Evolutionary conservation across 2,888 invertebrate genomes (phyloP).

Genomic region (Rhodophaea formosa): DNA sequence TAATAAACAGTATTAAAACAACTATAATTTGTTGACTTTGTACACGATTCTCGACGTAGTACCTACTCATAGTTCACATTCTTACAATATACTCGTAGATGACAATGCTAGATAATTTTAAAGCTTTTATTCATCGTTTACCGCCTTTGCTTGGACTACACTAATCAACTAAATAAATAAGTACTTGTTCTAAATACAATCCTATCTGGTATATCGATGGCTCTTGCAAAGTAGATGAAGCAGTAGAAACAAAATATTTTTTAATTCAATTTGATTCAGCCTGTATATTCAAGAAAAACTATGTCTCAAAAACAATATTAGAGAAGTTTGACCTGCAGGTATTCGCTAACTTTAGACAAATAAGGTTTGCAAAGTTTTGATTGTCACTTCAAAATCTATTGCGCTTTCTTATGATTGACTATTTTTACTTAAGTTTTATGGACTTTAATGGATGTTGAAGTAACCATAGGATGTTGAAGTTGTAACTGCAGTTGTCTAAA

Average conservation of each 20-base stretch:
- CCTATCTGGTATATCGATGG: slow-evolving; percentile 48
- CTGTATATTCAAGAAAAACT: no score
- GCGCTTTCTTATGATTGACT: no score
- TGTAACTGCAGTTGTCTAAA: no score
- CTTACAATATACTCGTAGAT: slow-evolving; percentile 4
- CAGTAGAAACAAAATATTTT: slow-evolving; percentile 14
- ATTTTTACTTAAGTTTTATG: no score
- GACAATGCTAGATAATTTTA: slow-evolving; percentile 13
- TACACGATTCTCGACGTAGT: neutral
- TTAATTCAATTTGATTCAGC: no score
- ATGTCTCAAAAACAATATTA: no score
- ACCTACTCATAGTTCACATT: neutral
- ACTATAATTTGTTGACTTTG: neutral
- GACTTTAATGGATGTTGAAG: no score
- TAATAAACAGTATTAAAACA: neutral
- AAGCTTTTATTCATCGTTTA: slow-evolving; percentile 13
- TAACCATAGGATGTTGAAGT: no score
- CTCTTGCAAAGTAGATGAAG: slow-evolving; percentile 10
- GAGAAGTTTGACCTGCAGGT: no score
- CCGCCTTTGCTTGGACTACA: slow-evolving; percentile 35
- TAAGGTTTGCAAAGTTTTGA: no score
- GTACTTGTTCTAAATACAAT: slow-evolving; percentile 65
- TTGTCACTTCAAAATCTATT: no score
- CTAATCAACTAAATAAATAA: slow-evolving; percentile 62
- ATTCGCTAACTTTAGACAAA: no score